Percentiles rank a stretch among this genome's conserved stretches.
These are phyloP conservation scores for Aphis craccivora DNA, from an alignment of 1,140 invertebrate species.

Conservation along the genomic window DNA sequence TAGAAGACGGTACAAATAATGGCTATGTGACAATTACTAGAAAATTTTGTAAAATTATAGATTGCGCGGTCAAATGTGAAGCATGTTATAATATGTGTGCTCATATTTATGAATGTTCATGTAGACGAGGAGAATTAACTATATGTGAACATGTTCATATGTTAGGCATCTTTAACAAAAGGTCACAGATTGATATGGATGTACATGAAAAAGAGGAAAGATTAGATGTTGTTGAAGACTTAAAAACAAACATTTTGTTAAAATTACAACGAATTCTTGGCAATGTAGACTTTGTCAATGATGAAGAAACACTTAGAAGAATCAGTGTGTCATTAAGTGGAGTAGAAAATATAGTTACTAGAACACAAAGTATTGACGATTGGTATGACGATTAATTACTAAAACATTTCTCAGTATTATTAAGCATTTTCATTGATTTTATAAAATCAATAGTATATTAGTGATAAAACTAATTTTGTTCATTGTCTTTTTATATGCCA, in stretches of 20 bases:
- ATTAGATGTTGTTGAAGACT: background rate
- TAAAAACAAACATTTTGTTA: constrained; percentile 38
- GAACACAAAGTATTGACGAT: background rate
- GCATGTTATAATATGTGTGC: constrained; percentile 53
- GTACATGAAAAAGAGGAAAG: background rate
- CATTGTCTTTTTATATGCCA: background rate
- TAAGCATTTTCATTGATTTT: background rate
- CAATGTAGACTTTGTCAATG: constrained; percentile 39
- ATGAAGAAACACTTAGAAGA: constrained; percentile 42
- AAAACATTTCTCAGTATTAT: background rate
- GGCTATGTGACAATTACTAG: constrained; percentile 42
- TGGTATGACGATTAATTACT: constrained; percentile 17
- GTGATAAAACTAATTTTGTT: background rate
- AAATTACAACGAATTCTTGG: constrained; percentile 25
- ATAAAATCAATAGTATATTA: background rate
- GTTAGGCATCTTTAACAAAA: constrained; percentile 49
- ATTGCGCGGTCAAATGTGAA: constrained; percentile 27
- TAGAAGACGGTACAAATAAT: constrained; percentile 44
- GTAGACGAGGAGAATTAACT: constrained; percentile 21
- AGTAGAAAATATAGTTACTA: constrained; percentile 23
- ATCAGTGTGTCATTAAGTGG: constrained; percentile 23
- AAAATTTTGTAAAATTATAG: constrained; percentile 49
- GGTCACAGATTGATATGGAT: background rate
- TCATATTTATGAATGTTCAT: constrained; percentile 53
- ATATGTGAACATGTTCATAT: constrained; percentile 56